Base-by-base conservation (phyloP, 1,140 invertebrate species). In the Drosophila suzukii region DNA sequence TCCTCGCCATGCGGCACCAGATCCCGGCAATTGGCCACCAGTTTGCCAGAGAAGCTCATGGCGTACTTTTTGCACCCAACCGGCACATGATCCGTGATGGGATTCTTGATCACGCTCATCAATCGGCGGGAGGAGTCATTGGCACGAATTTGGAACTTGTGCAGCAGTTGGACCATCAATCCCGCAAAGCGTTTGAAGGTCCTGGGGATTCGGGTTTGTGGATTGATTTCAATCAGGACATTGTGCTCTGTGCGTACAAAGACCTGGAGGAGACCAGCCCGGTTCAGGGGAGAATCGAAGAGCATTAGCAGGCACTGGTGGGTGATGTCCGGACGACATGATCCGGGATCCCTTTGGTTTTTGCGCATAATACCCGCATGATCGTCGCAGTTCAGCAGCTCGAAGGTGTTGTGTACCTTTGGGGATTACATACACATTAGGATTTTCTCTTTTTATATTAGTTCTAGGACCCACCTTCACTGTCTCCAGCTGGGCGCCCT, bases 141-240 rank as follows among this genome's bases (percentile, higher is more conserved):
- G 46, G 99, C 97, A 88, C 97, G 94, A 24, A 99, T 97, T 66
- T 95, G 96, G 88, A 98, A 96, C 93, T 99, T 99, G 90, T 99
- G 98, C 44, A 99, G 94, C 11, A 99, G 93, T 95, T 99, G 98
- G 44, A 99, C 98, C 96, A 99, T 99, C 15, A 99, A 93, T 44
- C 98, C 98, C 90, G 98, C 98, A 95, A 99, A 99, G 91, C 99
- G 94, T 91, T 99, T 99, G 91, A 98, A 99, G 12, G 99, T 99
- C 83, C 99, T 95, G 1, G 99, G 99, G 91, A 99, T 99, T 90
- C 99, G 95, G 8, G 98, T 99, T 93, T 99, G 98, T 47, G 99
- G 98, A 93, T 99, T 98, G 24, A 99, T 96, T 96, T 99, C 98
- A 86, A 99, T 99, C 0, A 99, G 93, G 46, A 99, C 98, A 95